These are phyloP conservation scores for Heterodera filipjevi DNA, from an alignment of 2,888 invertebrate species.

Conservation along the genomic window DNA sequence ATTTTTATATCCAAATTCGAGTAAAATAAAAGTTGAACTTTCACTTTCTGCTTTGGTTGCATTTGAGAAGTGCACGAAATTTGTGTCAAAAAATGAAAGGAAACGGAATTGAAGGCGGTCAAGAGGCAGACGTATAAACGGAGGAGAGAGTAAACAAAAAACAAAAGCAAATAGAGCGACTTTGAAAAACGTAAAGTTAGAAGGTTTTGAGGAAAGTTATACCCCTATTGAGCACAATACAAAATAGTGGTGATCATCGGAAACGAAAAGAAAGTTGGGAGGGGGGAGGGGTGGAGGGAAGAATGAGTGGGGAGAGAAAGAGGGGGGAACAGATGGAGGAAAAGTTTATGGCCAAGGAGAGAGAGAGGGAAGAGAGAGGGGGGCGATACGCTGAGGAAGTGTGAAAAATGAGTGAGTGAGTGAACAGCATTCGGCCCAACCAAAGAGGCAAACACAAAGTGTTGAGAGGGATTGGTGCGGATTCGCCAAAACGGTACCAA, in stretches of 20 bases:
- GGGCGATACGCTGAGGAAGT: background rate
- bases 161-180: background rate
- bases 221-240: background rate
- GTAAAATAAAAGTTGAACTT: no score
- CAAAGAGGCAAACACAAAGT: conserved; percentile 6
- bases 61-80: background rate
- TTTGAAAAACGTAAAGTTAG: conserved; percentile 1
- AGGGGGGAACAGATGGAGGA: background rate
- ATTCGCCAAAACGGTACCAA: background rate
- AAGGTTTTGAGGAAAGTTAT: background rate
- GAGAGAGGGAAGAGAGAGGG: background rate
- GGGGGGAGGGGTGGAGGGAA: background rate
- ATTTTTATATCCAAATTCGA: no score
- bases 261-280: background rate
- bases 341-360: background rate
- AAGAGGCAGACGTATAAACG: background rate
- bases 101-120: background rate
- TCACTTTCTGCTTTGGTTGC: background rate
- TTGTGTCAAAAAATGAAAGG: background rate
- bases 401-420: background rate
- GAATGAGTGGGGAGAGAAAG: background rate
- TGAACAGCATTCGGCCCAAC: background rate
- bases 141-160: background rate
- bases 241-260: background rate
- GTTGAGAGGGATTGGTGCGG: background rate